Conservation (phyloP, 2,888 invertebrate genomes). For the Eupithecia abbreviata region DNA sequence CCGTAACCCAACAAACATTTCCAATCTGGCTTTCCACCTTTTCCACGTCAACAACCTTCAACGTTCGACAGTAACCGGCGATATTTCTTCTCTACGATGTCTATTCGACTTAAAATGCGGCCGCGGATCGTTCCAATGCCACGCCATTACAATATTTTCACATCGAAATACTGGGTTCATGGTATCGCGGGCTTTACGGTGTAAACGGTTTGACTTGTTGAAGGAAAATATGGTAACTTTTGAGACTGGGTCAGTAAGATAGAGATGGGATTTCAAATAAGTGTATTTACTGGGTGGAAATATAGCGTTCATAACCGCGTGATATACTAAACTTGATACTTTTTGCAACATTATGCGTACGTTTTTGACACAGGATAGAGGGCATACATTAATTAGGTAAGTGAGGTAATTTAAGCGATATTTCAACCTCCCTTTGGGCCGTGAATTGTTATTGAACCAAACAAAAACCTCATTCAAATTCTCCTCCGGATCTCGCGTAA, state of each 20-base stretch:
- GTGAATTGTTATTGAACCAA: no score
- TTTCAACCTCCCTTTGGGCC: no score
- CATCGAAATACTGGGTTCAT: slow-evolving; percentile 55
- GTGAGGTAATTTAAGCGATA: no score
- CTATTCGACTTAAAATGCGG: slow-evolving; percentile 59
- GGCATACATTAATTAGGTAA: no score
- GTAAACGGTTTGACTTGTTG: slow-evolving; percentile 42
- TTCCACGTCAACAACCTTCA: slow-evolving; percentile 38
- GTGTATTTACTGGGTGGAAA: slow-evolving; percentile 3
- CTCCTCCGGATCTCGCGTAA: no score
- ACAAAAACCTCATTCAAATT: no score
- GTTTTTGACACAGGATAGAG: not conserved
- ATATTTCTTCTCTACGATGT: slow-evolving; percentile 52
- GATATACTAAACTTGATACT: not conserved
- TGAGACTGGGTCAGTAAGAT: slow-evolving; percentile 15
- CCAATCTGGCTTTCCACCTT: slow-evolving; percentile 35
- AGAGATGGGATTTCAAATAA: not conserved
- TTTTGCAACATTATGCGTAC: not conserved
- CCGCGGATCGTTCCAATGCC: slow-evolving; percentile 52
- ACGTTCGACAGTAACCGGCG: slow-evolving; percentile 53
- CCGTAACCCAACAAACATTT: not conserved
- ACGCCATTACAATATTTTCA: slow-evolving; percentile 68
- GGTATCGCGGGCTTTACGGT: slow-evolving; percentile 39
- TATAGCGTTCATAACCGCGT: not conserved
- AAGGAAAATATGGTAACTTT: slow-evolving; percentile 25